Conservation (phyloP, 2,888 invertebrate species). For the Notodonta dromedarius region DNA sequence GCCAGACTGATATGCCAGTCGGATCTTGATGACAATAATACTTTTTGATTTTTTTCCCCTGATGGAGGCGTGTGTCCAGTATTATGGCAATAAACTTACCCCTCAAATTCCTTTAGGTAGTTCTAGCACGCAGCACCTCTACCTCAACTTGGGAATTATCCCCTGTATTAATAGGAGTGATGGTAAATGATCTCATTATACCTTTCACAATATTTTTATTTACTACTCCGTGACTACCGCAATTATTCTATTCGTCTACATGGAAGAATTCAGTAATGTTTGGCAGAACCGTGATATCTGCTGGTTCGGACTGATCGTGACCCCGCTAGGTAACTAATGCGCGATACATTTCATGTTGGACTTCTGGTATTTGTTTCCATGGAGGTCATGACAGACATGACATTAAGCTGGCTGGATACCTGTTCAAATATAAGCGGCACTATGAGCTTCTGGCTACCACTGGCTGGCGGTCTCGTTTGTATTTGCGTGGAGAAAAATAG, state of each 20-base stretch:
- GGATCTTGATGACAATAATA: too few relatives aligned
- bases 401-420: neutral
- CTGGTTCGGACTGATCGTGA: slow-evolving; percentile 29
- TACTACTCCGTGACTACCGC: neutral
- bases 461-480: neutral
- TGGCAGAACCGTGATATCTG: slow-evolving; percentile 43
- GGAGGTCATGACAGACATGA: neutral
- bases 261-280: slow-evolving; percentile 17
- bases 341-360: slow-evolving; percentile 2
- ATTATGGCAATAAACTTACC: too few relatives aligned
- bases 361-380: slow-evolving; percentile 6
- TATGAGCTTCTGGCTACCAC: neutral
- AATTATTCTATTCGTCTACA: neutral
- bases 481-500: too few relatives aligned
- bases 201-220: too few relatives aligned
- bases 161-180: too few relatives aligned
- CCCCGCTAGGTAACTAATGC: neutral
- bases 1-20: too few relatives aligned
- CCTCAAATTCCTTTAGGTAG: too few relatives aligned
- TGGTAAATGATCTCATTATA: too few relatives aligned
- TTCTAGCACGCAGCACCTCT: too few relatives aligned
- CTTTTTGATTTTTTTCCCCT: too few relatives aligned
- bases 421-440: neutral
- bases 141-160: too few relatives aligned
- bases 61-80: too few relatives aligned